Evolutionary conservation across 2,888 invertebrate species (phyloP), one percentile per base, ranked within the genome.

Genomic region (Xiphydria camelus): DNA sequence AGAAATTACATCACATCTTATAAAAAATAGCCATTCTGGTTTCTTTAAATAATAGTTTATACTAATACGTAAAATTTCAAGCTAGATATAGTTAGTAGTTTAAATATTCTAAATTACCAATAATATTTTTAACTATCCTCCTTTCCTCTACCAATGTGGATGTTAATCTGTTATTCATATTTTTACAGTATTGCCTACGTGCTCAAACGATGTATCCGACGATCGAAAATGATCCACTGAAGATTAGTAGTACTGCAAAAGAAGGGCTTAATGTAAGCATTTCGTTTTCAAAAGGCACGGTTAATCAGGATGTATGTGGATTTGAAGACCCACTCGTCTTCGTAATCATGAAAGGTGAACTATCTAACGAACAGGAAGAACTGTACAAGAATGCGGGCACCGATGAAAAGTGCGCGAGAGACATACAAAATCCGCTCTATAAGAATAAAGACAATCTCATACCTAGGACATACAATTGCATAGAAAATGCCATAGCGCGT

Each of bases 141-240:
- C 7, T 9, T 10, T 21, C 14, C 18, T 22, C 17, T 23, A 33
- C 17, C 7, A 29, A 15, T 29, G 15, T 37, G n/a, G 10, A 26
- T 40, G n/a, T 25, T n/a, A 37, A 4, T 6, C 17, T 29, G 10
- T 3, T 47, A 18, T 7, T 34, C 5, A 40, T 21, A 10, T 10
- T 26, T n/a, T n/a, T n/a, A n/a, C 36, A 69, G 62, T 59, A 77
- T 12, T 76, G 76, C 51, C 20, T 76, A n/a, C 71, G 75, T n/a
- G 70, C 58, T 3, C 59, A 57, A 14, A 68, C 70, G 44, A 65
- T 53, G 19, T 76, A 66, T 41, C 43, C 59, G 5, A 2, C 17
- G 6, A 0, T 34, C 0, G 45, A 53, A 2, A 6, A 7, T 0
- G 60, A 66, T 47, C 35, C 46, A 0, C 32, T 63, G 4, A 58